Conservation (phyloP, 2,888 invertebrate genomes). For the Erpobdella octoculata region DNA sequence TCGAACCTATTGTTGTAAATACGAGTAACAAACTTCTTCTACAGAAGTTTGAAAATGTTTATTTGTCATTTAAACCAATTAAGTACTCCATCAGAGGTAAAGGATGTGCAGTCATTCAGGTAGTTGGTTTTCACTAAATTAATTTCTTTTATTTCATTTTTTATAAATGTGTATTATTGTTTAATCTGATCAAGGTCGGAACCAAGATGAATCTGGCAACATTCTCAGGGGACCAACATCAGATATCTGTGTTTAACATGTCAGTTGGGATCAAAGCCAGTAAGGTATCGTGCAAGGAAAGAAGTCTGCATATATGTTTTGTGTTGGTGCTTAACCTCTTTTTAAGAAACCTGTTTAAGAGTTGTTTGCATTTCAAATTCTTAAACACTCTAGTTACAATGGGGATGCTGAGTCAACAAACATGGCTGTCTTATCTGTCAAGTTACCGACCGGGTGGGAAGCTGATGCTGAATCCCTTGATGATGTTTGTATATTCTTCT, state of each 20-base stretch:
- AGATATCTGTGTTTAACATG: not conserved
- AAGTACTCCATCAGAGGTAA: not conserved
- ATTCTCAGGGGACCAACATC: not conserved
- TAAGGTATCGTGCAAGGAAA: not conserved
- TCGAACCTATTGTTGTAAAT: not conserved
- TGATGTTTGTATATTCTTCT: not conserved
- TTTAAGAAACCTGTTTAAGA: no score
- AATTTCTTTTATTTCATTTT: not conserved
- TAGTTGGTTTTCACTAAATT: not conserved
- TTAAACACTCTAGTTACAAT: constrained; percentile 5
- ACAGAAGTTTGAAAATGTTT: not conserved
- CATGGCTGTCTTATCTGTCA: not conserved
- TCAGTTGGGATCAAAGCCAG: not conserved
- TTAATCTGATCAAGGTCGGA: not conserved
- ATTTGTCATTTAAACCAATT: not conserved
- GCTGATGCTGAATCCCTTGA: not conserved
- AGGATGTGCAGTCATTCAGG: not conserved
- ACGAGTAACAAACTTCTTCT: not conserved
- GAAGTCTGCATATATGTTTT: not conserved
- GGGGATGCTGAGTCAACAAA: not conserved
- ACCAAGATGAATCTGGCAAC: not conserved
- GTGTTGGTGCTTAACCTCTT: not conserved
- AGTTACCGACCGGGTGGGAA: not conserved
- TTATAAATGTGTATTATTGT: not conserved
- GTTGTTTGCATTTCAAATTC: no score